Conservation (phyloP, 2,888 invertebrate species). For the Hylaea fasciaria region DNA sequence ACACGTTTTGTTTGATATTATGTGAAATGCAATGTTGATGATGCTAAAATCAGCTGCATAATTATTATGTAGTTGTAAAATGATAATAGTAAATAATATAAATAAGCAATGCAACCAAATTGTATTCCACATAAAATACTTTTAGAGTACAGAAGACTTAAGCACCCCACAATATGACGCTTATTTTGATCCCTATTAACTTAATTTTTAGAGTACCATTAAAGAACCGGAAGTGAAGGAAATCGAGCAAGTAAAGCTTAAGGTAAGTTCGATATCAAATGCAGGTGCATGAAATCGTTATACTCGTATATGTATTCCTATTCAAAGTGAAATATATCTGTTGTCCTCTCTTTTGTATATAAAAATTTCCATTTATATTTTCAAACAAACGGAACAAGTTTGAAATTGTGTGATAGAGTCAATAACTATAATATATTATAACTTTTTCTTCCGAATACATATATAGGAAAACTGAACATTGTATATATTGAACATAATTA, state of each 20-base stretch:
- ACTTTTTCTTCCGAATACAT: not conserved
- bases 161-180: constrained; percentile 55
- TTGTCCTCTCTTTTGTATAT: constrained; percentile 55
- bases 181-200: constrained; percentile 64
- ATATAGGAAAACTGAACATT: constrained; percentile 40
- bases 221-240: constrained; percentile 68
- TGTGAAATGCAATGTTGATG: constrained; percentile 33
- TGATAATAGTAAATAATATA: not conserved
- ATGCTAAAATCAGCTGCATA: not conserved
- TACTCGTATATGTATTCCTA: constrained; percentile 12
- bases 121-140: constrained; percentile 24
- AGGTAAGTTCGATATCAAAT: constrained; percentile 66
- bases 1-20: constrained; percentile 18
- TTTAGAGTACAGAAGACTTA: constrained; percentile 24
- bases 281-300: constrained; percentile 47
- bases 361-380: constrained; percentile 51
- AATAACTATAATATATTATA: constrained; percentile 55
- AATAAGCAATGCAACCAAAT: constrained; percentile 12
- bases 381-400: constrained; percentile 54
- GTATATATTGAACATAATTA: constrained; percentile 38
- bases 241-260: constrained; percentile 73
- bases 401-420: constrained; percentile 59
- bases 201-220: constrained; percentile 74
- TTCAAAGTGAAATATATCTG: constrained; percentile 33
- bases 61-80: not conserved